phyloP scores from a whole-genome alignment of 92 coral and sea anemone species.

The Chrysogorgia sp. region DNA sequence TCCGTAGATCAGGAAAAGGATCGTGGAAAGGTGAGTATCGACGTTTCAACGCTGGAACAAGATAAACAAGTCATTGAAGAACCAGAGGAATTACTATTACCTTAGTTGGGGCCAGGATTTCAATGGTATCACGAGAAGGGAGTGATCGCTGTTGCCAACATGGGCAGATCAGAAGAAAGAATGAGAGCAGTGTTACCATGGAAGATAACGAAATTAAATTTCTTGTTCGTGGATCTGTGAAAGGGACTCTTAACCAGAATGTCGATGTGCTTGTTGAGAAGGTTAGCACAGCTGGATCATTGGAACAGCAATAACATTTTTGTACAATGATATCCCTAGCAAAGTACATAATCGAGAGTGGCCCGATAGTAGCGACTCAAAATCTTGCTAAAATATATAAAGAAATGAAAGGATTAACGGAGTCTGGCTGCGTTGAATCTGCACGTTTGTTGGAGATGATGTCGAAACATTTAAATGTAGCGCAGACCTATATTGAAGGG shows the following conservation, averaged over 20 bases:
- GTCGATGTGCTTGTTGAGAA: slow-evolving; percentile 44
- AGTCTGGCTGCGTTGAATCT: no score
- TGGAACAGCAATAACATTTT: slow-evolving; percentile 52
- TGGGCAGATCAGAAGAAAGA: slow-evolving; percentile 30
- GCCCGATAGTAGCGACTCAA: slow-evolving; percentile 56
- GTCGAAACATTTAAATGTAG: slow-evolving; percentile 51
- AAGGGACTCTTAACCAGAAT: slow-evolving; percentile 34
- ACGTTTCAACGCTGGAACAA: background rate
- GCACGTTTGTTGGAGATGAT: slow-evolving; percentile 19
- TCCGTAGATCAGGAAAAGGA: background rate
- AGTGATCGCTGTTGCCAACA: slow-evolving; percentile 40
- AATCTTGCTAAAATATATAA: slow-evolving; percentile 45
- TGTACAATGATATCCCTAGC: slow-evolving; percentile 50
- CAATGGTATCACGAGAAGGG: slow-evolving; percentile 49
- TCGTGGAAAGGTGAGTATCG: background rate
- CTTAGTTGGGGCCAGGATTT: slow-evolving; percentile 46
- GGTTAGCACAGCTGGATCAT: slow-evolving; percentile 10
- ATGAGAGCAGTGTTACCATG: slow-evolving; percentile 1
- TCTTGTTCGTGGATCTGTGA: slow-evolving; percentile 25
- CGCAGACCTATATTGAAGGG: slow-evolving; percentile 50
- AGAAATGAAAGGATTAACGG: slow-evolving; percentile 42
- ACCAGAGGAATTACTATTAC: slow-evolving; percentile 1
- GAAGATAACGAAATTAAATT: slow-evolving; percentile 36
- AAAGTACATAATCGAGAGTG: slow-evolving; percentile 42
- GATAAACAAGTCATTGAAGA: background rate